phyloP scores from a whole-genome alignment of 2,888 invertebrate genomes.

The Lasioglossum calceatum region DNA sequence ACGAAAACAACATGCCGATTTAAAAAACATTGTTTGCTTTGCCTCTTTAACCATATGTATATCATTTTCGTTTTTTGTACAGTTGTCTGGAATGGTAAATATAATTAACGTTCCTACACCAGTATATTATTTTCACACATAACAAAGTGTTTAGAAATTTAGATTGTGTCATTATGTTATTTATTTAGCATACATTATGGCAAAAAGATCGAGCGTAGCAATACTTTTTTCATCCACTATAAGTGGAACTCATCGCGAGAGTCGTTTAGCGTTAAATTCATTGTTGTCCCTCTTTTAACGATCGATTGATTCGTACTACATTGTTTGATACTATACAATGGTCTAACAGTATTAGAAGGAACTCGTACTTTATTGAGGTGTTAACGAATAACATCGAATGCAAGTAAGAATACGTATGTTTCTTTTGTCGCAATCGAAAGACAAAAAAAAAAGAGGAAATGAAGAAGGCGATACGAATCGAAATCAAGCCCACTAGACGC shows the following conservation, averaged over 20 bases:
- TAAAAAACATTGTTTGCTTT: background rate
- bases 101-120: background rate
- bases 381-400: slow-evolving; percentile 37
- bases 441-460: background rate
- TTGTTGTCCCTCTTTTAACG: slow-evolving; percentile 35
- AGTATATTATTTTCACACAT: background rate
- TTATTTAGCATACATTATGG: background rate
- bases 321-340: slow-evolving; percentile 45
- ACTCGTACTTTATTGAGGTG: slow-evolving; percentile 41
- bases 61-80: background rate
- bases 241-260: slow-evolving; percentile 22
- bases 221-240: background rate
- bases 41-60: background rate
- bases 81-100: background rate
- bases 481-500: slow-evolving; percentile 45
- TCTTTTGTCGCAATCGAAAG: slow-evolving; percentile 27
- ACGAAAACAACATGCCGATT: background rate
- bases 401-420: slow-evolving; percentile 30
- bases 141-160: background rate
- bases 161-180: background rate
- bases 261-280: slow-evolving; percentile 21
- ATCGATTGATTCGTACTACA: slow-evolving; percentile 32
- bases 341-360: slow-evolving; percentile 57
- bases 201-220: background rate
- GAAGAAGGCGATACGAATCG: slow-evolving; percentile 24